A percentile compares a stretch with the other conserved stretches of the same genome.
Conservation (phyloP, 2,797 vertebrate species). For the Sebastes glaucus region DNA sequence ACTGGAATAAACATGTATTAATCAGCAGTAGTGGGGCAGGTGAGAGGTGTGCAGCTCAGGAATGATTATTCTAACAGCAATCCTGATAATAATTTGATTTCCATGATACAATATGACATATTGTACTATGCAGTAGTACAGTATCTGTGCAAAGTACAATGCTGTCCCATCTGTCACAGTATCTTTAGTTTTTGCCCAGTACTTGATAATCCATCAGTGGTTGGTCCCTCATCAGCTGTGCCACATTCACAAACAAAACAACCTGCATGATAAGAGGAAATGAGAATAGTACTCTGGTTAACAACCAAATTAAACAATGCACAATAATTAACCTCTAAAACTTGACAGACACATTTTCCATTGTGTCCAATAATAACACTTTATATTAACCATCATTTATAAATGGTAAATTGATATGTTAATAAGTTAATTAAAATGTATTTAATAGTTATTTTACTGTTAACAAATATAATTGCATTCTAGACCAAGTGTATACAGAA, state of each 20-base stretch:
- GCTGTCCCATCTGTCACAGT: not conserved
- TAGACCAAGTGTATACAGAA: not conserved
- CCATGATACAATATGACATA: not conserved
- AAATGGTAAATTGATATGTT: too few relatives aligned
- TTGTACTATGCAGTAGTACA: not conserved
- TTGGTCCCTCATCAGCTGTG: slow-evolving; percentile 63
- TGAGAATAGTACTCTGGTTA: not conserved
- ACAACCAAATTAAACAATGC: not conserved
- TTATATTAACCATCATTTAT: too few relatives aligned
- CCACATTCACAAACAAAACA: slow-evolving; percentile 43
- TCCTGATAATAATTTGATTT: not conserved
- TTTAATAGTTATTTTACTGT: too few relatives aligned
- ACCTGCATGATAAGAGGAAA: slow-evolving; percentile 48
- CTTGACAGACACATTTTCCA: not conserved
- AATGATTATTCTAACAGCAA: not conserved
- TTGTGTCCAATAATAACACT: not conserved
- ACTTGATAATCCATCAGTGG: slow-evolving; percentile 39
- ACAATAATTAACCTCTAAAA: not conserved
- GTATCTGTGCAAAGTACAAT: not conserved
- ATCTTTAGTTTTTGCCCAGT: slow-evolving; percentile 39
- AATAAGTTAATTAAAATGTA: too few relatives aligned
- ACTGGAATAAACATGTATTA: not conserved
- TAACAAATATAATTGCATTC: not conserved
- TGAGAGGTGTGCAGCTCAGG: not conserved
- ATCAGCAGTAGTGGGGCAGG: too few relatives aligned